Evolutionary conservation across 2,113 vertebrate genomes (phyloP), one percentile per base, ranked within the genome.

Genomic region (Nibea albiflora): DNA sequence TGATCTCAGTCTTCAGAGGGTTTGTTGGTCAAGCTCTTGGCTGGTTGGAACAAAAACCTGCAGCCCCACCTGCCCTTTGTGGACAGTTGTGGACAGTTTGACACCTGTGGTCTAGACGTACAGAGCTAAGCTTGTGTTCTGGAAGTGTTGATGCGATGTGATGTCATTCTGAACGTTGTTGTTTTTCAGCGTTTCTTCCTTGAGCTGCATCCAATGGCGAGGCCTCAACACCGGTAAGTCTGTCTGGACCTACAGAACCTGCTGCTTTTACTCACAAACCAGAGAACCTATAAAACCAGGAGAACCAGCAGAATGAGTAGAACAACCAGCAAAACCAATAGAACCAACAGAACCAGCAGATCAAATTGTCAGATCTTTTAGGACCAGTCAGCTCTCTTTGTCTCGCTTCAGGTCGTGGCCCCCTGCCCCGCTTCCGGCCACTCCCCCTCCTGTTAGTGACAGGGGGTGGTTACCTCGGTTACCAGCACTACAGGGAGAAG

Each of bases 401-500:
- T 54, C 47, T 79, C 6, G 71, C 16, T 20, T 17, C 39, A 92
- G 92, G 85, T 66, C 77, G 56, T 35, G 19, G 77, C 7, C 11
- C 86, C 4, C 52, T 85, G 11, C 54, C 50, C 26, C 73, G 88
- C 1, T 88, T 77, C 17, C 69, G 88, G 22, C 85, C 90, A 2
- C 64, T 93, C 16, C 83, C 88, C 1, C 1, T 93, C 17, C 80
- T 93, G 4, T 28, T 93, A 16, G 69, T 83, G 39, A 92, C 92
- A 7, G 88, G 90, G 4, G 73, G 89, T 3, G 80, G 90, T 85
- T 92, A 92, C 79, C 78, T 90, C 39, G 91, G 91, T 71, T 93
- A 93, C 81, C 76, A 91, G 28, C 82, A 88, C 47, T 93, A 90
- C 78, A 82, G n/a, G 52, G 57, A 44, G 42, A 67, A 12, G 42